Evolutionary conservation across 2,888 invertebrate genomes (phyloP).

Genomic region (Lycocerus yunnanus): DNA sequence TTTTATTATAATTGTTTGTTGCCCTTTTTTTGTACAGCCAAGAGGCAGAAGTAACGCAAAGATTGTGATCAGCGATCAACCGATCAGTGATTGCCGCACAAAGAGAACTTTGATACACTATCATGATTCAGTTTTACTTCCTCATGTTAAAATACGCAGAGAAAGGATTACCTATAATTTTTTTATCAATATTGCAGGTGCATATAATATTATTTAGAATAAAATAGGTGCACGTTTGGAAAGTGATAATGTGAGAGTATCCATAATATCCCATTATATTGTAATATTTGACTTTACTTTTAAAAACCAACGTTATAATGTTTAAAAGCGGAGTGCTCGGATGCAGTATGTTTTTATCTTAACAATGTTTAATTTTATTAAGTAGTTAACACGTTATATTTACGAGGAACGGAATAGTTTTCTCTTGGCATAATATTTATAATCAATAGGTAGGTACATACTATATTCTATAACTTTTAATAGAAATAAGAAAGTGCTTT

Average conservation of each 20-base stretch:
- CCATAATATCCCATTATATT: neutral
- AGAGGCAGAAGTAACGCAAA: slow-evolving; percentile 15
- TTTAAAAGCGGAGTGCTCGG: neutral
- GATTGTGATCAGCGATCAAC: slow-evolving; percentile 24
- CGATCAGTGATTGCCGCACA: slow-evolving; percentile 29
- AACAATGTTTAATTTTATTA: neutral
- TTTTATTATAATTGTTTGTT: neutral
- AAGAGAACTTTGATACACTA: slow-evolving; percentile 27
- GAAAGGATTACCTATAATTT: neutral
- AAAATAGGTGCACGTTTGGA: neutral
- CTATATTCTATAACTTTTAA: neutral
- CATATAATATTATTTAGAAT: neutral
- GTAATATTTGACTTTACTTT: neutral
- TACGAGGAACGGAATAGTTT: neutral
- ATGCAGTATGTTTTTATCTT: neutral
- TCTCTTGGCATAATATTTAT: neutral
- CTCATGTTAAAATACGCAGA: slow-evolving; percentile 26
- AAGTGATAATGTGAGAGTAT: neutral
- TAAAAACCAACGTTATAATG: neutral
- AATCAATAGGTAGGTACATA: neutral
- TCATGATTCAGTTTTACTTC: slow-evolving; percentile 25
- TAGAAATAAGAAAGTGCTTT: neutral
- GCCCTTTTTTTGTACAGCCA: neutral
- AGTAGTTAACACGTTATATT: neutral
- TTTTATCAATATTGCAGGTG: neutral